Percentiles rank a stretch among this genome's conserved stretches.
Evolutionary conservation across 2,888 invertebrate genomes (phyloP).

Genomic region (Hybos culiciformis): DNA sequence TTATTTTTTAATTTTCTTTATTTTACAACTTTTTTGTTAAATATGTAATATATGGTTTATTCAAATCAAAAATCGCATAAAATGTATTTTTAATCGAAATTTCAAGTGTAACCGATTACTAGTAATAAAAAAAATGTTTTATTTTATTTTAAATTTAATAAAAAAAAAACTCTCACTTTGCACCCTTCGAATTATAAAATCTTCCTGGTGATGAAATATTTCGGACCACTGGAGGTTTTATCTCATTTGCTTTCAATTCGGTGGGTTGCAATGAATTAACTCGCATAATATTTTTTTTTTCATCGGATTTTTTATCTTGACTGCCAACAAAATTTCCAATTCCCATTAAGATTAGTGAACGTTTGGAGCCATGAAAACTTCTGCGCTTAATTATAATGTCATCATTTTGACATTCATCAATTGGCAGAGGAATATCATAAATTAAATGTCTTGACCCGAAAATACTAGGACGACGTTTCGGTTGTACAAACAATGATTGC

Average conservation of each 20-base stretch:
- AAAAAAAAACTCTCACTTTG: constrained; percentile 4
- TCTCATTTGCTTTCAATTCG: constrained; percentile 11
- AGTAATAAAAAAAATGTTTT: not conserved
- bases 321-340: constrained; percentile 9
- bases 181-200: constrained; percentile 15
- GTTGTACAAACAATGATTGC: constrained; percentile 31
- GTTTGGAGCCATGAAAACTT: constrained; percentile 16
- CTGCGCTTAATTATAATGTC: constrained; percentile 33
- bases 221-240: constrained; percentile 35
- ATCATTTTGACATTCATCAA: constrained; percentile 43
- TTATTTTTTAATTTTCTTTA: no score
- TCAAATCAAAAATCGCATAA: not conserved
- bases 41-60: no score
- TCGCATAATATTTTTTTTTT: constrained; percentile 18
- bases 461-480: constrained; percentile 38
- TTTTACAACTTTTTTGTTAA: no score
- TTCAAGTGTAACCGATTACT: not conserved
- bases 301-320: constrained; percentile 7
- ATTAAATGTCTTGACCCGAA: constrained; percentile 45
- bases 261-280: constrained; percentile 31
- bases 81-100: not conserved
- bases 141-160: constrained; percentile 3
- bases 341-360: constrained; percentile 8
- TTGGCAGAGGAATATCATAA: constrained; percentile 46
- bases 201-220: constrained; percentile 39